Conservation (phyloP, 2,888 invertebrate species). For the Pseudococcus longispinus region DNA sequence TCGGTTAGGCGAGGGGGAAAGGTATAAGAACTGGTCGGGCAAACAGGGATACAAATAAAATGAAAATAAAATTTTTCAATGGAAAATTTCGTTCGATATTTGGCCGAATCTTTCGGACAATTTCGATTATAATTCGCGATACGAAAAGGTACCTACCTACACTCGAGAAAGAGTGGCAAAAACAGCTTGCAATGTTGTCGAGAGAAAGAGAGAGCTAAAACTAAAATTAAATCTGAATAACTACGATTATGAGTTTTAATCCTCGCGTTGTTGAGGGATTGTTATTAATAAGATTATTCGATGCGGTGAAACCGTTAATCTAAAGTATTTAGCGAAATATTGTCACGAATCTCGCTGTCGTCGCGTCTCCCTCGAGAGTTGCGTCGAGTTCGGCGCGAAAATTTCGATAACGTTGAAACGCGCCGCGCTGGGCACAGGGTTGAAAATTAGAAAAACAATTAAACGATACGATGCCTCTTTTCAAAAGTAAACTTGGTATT, state of each 20-base stretch:
- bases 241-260: neutral
- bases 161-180: too few relatives aligned
- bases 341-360: slow-evolving; percentile 6
- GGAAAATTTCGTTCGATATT: neutral
- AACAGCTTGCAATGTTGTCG: neutral
- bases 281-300: slow-evolving; percentile 35
- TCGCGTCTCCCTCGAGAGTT: neutral
- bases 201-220: neutral
- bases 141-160: neutral
- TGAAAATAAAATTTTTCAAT: neutral
- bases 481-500: neutral
- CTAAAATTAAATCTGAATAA: neutral
- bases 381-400: neutral
- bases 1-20: too few relatives aligned
- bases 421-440: neutral
- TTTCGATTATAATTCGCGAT: neutral
- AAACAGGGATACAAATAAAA: neutral
- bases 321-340: slow-evolving; percentile 17
- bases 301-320: slow-evolving; percentile 14
- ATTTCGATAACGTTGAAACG: neutral
- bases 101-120: neutral
- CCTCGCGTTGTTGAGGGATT: slow-evolving; percentile 12
- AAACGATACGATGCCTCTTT: neutral
- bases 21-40: neutral
- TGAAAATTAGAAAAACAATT: slow-evolving; percentile 3